Evolutionary conservation across 2,113 vertebrate genomes (phyloP).

Genomic region (Caranx ignobilis): DNA sequence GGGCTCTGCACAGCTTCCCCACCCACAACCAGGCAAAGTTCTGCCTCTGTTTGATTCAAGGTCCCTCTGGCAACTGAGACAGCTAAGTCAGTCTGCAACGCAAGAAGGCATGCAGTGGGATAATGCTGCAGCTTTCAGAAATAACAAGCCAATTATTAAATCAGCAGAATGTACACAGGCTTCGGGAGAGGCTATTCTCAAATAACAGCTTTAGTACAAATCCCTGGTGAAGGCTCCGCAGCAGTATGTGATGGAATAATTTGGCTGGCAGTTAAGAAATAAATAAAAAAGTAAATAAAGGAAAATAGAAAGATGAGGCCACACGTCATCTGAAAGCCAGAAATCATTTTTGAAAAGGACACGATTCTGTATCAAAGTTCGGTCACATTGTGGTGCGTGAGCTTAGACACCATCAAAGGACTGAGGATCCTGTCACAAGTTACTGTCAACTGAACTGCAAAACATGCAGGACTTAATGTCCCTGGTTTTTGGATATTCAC

Average conservation of each 20-base stretch:
- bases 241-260: slow-evolving; percentile 4
- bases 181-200: not conserved
- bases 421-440: slow-evolving; percentile 7
- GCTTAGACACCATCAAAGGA: not conserved
- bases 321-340: slow-evolving; percentile 38
- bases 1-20: slow-evolving; percentile 8
- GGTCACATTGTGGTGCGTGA: not conserved
- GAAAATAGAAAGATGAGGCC: slow-evolving; percentile 15
- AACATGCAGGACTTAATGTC: slow-evolving; percentile 12
- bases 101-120: slow-evolving; percentile 18
- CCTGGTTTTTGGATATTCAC: slow-evolving; percentile 25
- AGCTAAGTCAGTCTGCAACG: slow-evolving; percentile 24
- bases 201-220: slow-evolving; percentile 20
- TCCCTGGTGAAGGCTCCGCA: not conserved
- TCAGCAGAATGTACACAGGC: slow-evolving; percentile 1
- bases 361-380: slow-evolving; percentile 4
- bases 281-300: not conserved
- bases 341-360: slow-evolving; percentile 17
- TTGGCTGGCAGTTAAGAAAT: slow-evolving; percentile 18
- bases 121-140: slow-evolving; percentile 31
- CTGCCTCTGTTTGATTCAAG: slow-evolving; percentile 43
- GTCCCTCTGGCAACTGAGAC: slow-evolving; percentile 42
- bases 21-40: slow-evolving; percentile 3
- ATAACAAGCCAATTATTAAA: slow-evolving; percentile 35
- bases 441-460: slow-evolving; percentile 18